Evolutionary conservation across 2,888 invertebrate genomes (phyloP).

Genomic region (Tenthredo amoena): DNA sequence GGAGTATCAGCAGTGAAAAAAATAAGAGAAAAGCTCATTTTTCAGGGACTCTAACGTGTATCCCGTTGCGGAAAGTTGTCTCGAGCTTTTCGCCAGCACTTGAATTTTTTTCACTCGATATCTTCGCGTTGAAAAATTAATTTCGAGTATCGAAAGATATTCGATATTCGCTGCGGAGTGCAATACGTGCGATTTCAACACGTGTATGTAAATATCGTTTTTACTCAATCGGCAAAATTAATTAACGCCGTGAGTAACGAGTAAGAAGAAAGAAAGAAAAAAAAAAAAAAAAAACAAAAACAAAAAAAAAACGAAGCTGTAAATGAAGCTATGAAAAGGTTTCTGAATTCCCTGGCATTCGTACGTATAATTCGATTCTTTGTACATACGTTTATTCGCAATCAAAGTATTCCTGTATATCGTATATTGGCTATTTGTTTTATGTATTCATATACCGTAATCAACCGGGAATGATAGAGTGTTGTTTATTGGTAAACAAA

Average conservation of each 20-base stretch:
- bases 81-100: too few relatives aligned
- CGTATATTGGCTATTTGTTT: not conserved
- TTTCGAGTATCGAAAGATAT: not conserved
- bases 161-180: not conserved
- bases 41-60: too few relatives aligned
- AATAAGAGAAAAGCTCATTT: too few relatives aligned
- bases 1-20: too few relatives aligned
- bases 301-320: not conserved
- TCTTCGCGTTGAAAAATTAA: not conserved
- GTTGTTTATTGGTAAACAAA: not conserved
- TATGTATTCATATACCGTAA: not conserved
- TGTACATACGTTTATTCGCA: not conserved
- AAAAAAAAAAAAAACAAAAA: too few relatives aligned
- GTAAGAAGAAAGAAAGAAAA: not conserved
- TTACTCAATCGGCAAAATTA: not conserved
- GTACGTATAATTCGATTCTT: not conserved
- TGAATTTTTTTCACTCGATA: too few relatives aligned
- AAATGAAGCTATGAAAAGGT: not conserved
- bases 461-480: not conserved
- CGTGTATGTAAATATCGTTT: not conserved
- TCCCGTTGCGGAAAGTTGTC: not conserved
- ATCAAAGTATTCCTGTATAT: not conserved
- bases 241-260: not conserved
- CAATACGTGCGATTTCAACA: not conserved
- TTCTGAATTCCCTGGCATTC: not conserved